Base-by-base conservation (phyloP, 2,113 vertebrate genomes). In the Atractosteus spatula region DNA sequence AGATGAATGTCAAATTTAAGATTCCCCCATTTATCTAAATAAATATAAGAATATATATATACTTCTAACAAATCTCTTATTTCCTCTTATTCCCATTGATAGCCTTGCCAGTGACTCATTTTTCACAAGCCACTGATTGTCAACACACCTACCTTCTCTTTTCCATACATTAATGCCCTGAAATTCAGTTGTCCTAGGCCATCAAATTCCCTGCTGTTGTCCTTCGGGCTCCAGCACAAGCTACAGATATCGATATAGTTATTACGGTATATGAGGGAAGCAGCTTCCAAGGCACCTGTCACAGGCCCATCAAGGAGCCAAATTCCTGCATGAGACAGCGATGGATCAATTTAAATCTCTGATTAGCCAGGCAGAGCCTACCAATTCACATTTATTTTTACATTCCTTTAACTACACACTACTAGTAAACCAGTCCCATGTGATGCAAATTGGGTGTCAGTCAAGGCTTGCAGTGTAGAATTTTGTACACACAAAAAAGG, bases 401-500 rank as follows among this genome's bases (percentile, higher is more conserved):
- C 42, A 78, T 76, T 76, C 75, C 79, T 77, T 68, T 79, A 80
- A 78, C 69, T 69, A 73, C 81, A 82, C 41, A 66, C 59, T 41
- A 62, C 66, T 68, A 69, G 73, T 76, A 77, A 83, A 70, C 74
- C 79, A 81, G 82, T 81, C 79, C 79, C 3, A 59, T 55, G 8
- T 0, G 85, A 89, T 90, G 89, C 84, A 90, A 87, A 91, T 91
- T 86, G 89, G 51, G 71, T 88, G 88, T 89, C 89, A 91, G 81
- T 90, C 88, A 91, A 61, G 43, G 69, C 65, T 17, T 69, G 51
- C 47, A 41, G 12, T 65, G 13, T 78, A 29, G 69, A 71, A 77
- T 83, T 81, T 86, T 78, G 72, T 83, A 79, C 81, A 73, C 63
- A 76, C 84, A 91, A 84, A 90, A 89, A 89, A 55, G 78, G 74